A percentile compares a stretch with the other conserved stretches of the same genome.
These are phyloP conservation scores for Triops cancriformis DNA, from an alignment of 1,140 invertebrate genomes.

Conservation along the genomic window DNA sequence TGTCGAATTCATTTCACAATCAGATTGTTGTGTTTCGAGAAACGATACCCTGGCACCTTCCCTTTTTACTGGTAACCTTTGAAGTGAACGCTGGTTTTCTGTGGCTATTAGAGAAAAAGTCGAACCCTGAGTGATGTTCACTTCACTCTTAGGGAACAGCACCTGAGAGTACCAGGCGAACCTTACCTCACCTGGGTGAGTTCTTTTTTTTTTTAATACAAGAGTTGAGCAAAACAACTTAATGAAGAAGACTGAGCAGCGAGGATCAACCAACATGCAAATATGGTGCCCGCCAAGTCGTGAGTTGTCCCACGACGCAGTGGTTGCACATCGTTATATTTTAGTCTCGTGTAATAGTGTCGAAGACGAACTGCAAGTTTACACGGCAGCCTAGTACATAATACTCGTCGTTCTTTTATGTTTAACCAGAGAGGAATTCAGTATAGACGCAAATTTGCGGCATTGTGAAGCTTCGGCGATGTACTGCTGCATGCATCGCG, in stretches of 20 bases:
- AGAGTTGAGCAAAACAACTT: neutral
- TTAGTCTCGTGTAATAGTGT: neutral
- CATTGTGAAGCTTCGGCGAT: too few relatives aligned
- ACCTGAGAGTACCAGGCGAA: too few relatives aligned
- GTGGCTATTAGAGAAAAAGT: too few relatives aligned
- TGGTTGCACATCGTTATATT: neutral
- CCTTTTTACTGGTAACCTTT: too few relatives aligned
- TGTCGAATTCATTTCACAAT: neutral
- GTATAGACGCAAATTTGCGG: neutral
- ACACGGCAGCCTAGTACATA: neutral
- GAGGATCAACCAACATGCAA: neutral
- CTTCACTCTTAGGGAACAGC: too few relatives aligned
- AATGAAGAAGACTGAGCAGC: neutral
- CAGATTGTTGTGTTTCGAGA: neutral
- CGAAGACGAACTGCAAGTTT: neutral
- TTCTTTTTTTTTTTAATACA: too few relatives aligned
- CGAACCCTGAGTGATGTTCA: too few relatives aligned
- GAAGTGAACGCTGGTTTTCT: too few relatives aligned
- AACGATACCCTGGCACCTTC: neutral
- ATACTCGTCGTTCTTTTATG: neutral
- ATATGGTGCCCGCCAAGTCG: neutral
- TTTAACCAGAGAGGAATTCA: neutral
- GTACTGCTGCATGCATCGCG: neutral
- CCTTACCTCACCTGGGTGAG: too few relatives aligned
- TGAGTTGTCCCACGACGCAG: slow-evolving; percentile 8